Evolutionary conservation across 2,888 invertebrate species (phyloP).

Genomic region (Macaria liturata): DNA sequence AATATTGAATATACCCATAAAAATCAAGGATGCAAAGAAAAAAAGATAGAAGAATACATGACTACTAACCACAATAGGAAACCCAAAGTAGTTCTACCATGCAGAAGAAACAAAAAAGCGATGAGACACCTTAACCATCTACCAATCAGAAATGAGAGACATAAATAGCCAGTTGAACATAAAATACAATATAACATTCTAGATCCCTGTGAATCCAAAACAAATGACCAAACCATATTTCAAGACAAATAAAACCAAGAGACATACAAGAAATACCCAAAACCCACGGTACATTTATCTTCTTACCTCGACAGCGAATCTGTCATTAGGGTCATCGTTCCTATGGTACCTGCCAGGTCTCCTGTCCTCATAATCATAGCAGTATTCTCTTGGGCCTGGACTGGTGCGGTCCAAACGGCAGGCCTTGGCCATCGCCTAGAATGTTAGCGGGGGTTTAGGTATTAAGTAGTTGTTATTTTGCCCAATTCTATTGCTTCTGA

Average conservation of each 20-base stretch:
- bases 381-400: constrained; percentile 18
- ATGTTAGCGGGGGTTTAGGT: constrained; percentile 5
- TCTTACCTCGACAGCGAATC: constrained; percentile 45
- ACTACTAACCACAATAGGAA: too few relatives aligned
- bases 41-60: too few relatives aligned
- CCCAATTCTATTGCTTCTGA: too few relatives aligned
- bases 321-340: constrained; percentile 41
- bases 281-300: neutral
- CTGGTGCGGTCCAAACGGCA: constrained; percentile 17
- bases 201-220: too few relatives aligned
- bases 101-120: neutral
- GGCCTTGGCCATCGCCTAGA: constrained; percentile 23
- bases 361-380: constrained; percentile 23
- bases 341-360: constrained; percentile 23
- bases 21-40: too few relatives aligned
- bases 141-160: neutral
- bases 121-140: constrained; percentile 1
- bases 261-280: constrained; percentile 3
- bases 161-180: too few relatives aligned
- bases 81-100: constrained; percentile 1
- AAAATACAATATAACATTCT: too few relatives aligned
- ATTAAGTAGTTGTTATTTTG: too few relatives aligned
- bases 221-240: neutral
- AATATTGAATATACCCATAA: too few relatives aligned
- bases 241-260: neutral